These are phyloP conservation scores for Scalopus aquaticus DNA, from an alignment of 2,113 vertebrate genomes.

Conservation along the genomic window DNA sequence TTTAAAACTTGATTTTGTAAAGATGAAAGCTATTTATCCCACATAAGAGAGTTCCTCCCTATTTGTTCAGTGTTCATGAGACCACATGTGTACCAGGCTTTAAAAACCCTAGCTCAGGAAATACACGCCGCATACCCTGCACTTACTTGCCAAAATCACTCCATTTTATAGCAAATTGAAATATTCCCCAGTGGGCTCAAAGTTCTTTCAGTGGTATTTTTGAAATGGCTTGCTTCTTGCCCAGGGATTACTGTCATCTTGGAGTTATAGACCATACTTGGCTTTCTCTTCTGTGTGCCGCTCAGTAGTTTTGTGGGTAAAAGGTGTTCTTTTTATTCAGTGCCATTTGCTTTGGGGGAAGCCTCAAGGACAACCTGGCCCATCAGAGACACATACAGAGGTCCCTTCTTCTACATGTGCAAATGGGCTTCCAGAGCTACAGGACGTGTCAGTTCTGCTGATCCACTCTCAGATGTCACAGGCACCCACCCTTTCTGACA, in stretches of 20 bases:
- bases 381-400: not conserved
- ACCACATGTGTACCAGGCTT: fast-evolving
- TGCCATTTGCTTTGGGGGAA: not conserved
- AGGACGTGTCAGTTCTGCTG: not conserved
- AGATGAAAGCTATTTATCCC: not conserved
- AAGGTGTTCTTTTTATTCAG: not conserved
- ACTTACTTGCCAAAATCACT: slow-evolving; percentile 42
- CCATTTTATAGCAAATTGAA: slow-evolving; percentile 16
- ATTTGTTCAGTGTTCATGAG: not conserved
- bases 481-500: slow-evolving; percentile 66
- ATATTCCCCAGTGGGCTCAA: slow-evolving; percentile 32
- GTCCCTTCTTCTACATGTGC: not conserved
- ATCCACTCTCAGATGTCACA: slow-evolving; percentile 19
- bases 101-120: slow-evolving; percentile 28
- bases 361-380: not conserved
- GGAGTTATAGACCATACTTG: not conserved
- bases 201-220: not conserved
- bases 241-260: not conserved
- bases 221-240: not conserved
- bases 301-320: not conserved
- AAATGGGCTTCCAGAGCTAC: not conserved
- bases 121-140: not conserved
- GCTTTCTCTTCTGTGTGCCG: slow-evolving; percentile 4
- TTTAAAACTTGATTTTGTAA: not conserved
- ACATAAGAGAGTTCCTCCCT: not conserved